Conservation (phyloP, 1,140 invertebrate genomes). For the Steinernema feltiae region DNA sequence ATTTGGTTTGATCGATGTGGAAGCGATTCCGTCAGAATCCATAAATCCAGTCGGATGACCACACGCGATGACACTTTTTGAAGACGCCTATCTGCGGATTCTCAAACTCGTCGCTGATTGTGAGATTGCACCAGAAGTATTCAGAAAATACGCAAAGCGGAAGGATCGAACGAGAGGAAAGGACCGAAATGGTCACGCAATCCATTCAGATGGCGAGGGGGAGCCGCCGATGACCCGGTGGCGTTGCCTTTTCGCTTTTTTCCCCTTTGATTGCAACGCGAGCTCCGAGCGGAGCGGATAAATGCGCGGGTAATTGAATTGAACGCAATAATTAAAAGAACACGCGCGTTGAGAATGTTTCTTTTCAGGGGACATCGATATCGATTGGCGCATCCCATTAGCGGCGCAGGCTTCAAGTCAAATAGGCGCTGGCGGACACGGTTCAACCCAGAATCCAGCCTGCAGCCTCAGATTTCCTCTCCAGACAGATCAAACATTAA, state of each 20-base stretch:
- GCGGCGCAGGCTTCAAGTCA: too few species aligned
- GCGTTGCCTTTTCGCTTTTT: conserved; percentile 4
- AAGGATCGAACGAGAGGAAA: background rate
- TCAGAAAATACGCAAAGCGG: too few species aligned
- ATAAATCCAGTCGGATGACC: background rate
- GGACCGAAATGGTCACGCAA: background rate
- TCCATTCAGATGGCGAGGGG: background rate
- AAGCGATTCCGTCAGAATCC: background rate
- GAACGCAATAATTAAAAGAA: background rate
- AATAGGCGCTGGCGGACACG: too few species aligned
- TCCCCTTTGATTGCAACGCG: background rate
- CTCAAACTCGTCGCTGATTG: background rate
- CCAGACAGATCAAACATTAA: background rate
- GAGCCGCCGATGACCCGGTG: background rate
- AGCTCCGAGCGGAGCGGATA: background rate
- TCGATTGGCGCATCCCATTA: too few species aligned
- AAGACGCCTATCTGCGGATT: background rate
- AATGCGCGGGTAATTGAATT: background rate
- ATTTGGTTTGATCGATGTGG: background rate
- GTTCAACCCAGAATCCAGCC: too few species aligned
- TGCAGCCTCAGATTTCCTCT: background rate
- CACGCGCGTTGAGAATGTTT: background rate
- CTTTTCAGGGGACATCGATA: background rate
- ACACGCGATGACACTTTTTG: background rate
- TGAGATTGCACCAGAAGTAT: background rate